Percentiles rank a stretch among this genome's conserved stretches.
Conservation (phyloP, 2,113 vertebrate genomes). For the Eleginops maclovinus region DNA sequence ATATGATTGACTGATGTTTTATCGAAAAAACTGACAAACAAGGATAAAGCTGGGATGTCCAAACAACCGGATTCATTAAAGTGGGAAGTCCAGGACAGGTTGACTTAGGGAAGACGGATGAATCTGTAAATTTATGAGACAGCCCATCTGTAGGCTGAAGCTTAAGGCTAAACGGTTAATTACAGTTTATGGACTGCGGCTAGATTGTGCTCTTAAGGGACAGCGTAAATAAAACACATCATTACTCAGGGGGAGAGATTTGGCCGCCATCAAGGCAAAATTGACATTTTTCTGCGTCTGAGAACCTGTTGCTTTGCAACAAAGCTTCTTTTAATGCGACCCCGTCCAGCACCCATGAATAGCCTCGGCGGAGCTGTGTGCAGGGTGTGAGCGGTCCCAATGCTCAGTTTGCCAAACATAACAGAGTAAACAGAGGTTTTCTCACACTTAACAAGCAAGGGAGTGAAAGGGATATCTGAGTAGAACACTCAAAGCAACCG, state of each 20-base stretch:
- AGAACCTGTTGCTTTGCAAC: slow-evolving; percentile 90
- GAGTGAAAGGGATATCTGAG: slow-evolving; percentile 71
- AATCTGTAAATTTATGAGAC: slow-evolving; percentile 77
- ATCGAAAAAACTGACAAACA: slow-evolving; percentile 26
- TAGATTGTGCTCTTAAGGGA: slow-evolving; percentile 78
- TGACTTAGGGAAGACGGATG: slow-evolving; percentile 78
- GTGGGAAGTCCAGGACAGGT: slow-evolving; percentile 61
- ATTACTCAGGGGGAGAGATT: slow-evolving; percentile 77
- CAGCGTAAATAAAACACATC: slow-evolving; percentile 86
- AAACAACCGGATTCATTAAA: slow-evolving; percentile 71
- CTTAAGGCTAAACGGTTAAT: slow-evolving; percentile 83
- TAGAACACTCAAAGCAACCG: slow-evolving; percentile 24
- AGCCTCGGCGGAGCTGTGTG: slow-evolving; percentile 68
- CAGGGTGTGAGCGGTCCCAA: slow-evolving; percentile 72
- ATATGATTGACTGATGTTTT: slow-evolving; percentile 46
- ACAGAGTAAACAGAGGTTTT: slow-evolving; percentile 82
- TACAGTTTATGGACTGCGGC: slow-evolving; percentile 79
- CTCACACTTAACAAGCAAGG: slow-evolving; percentile 77
- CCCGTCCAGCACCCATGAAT: slow-evolving; percentile 80
- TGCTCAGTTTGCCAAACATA: slow-evolving; percentile 77
- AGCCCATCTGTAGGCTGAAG: slow-evolving; percentile 77
- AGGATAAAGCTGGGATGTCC: slow-evolving; percentile 37
- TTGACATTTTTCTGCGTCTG: slow-evolving; percentile 86
- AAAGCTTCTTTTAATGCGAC: slow-evolving; percentile 86
- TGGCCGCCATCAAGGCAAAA: slow-evolving; percentile 75